Evolutionary conservation across 2,797 vertebrate genomes (phyloP), one percentile per base, ranked within the genome.

Genomic region (Ambastaia sidthimunki): DNA sequence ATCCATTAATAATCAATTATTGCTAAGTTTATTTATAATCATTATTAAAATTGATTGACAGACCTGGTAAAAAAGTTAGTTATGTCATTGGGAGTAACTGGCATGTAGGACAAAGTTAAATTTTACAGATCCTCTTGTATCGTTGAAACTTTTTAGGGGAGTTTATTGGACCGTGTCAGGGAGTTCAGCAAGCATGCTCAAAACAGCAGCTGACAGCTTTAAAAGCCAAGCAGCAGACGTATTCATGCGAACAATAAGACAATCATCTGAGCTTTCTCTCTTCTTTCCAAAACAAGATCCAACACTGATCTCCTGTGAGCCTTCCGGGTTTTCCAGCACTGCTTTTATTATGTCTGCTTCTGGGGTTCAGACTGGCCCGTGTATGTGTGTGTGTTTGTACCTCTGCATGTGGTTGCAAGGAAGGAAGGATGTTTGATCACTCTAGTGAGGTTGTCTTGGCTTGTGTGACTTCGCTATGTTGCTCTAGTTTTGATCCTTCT

Each of bases 341-440:
- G 78, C 84, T 84, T 81, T 87, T 82, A 85, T 87, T 85, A 82
- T 72, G 23, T 69, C 84, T 87, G 74, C 82, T 74, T 62, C 78
- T 77, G 69, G 60, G 79, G 63, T 80, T 79, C 62, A 79, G 78
- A 81, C 66, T 44, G 70, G 70, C 71, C 70, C 9, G 28, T 60
- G 41, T 18, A 12, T 82, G 79, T 82, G 10, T 63, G 59, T 72
- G 34, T 21, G 41, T 37, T 2, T 54, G 71, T 73, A 23, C 55
- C 9, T 57, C 23, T 63, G 73, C 2, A 19, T 11, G 50, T 71
- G 77, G 21, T 71, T 75, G 72, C 67, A 65, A 59, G 67, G 59
- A 57, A 69, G 63, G 55, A 71, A 68, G 10, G 21, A 25, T 71
- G 83, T 81, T 65, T 81, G 79, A 81, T 81, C 79, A 70, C 44